Base-by-base conservation (phyloP, 2,797 vertebrate species). In the Kryptopterus vitreolus region DNA sequence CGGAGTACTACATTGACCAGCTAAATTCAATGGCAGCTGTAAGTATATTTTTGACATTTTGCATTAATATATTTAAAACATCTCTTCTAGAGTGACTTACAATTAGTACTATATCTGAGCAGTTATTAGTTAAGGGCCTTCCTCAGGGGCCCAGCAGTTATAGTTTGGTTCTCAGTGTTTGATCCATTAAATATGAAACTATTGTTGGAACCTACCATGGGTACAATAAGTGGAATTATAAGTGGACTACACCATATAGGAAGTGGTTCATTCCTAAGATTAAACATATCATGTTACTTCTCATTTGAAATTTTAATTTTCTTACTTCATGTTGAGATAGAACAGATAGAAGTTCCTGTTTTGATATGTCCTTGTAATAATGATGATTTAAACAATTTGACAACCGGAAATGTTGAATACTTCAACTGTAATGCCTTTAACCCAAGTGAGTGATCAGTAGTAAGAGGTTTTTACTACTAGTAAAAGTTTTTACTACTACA, bases 11-110 rank as follows among this genome's bases (percentile, higher is more conserved):
- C 91, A 99, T 99, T 0, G 98, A 99, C 91, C 97, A 99, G 90
- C 95, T 99, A 82, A 98, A 97, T 88, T 98, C 95, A 71, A 98
- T 99, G 98, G 98, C 98, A 92, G 96, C 97, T 92, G 98, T 99
- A 91, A 95, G 98, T 98, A 90, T 18, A 15, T 43, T 43, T 43
- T 43, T 43, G 38, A 43, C 38, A 43, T 43, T 43, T 43, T 6
- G 7, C 38, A n/a, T n/a, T n/a, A n/a, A n/a, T n/a, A n/a, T n/a
- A n/a, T n/a, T n/a, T n/a, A n/a, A n/a, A n/a, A n/a, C n/a, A n/a
- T n/a, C n/a, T n/a, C n/a, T n/a, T n/a, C n/a, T n/a, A n/a, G n/a
- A 43, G 38, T 10, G 8, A 43, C 38, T 43, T 43, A 43, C 38
- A 43, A 7, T 43, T 43, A n/a, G n/a, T 43, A 1, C 7, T 43